Evolutionary conservation across 1,140 invertebrate genomes (phyloP).

Genomic region (Triops longicaudatus): DNA sequence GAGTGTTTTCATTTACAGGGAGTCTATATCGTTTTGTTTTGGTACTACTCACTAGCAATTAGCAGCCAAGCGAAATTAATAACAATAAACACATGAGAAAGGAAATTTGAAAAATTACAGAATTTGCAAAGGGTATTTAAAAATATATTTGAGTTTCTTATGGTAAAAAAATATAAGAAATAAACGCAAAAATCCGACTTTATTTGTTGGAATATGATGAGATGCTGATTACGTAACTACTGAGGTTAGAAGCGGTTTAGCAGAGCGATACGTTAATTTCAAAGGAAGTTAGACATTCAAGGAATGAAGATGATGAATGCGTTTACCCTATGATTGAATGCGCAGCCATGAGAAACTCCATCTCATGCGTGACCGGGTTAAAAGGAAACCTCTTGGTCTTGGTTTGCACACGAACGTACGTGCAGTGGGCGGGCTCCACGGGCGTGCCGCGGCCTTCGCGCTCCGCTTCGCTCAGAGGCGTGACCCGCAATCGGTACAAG

Average conservation of each 20-base stretch:
- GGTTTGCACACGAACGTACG: conserved; percentile 74
- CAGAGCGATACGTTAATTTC: background rate
- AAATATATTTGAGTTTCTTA: no score
- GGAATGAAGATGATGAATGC: background rate
- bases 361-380: conserved; percentile 52
- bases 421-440: conserved; percentile 47
- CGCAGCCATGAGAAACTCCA: conserved; percentile 84
- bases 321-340: conserved; percentile 62
- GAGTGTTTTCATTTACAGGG: background rate
- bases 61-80: no score
- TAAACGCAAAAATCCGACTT: no score
- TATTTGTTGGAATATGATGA: no score
- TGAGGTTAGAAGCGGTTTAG: background rate
- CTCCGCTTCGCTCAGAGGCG: conserved; percentile 25
- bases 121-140: no score
- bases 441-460: conserved; percentile 3
- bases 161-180: no score
- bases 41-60: no score
- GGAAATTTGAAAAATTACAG: no score
- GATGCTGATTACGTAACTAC: no score
- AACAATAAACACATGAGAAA: no score
- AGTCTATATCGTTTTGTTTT: background rate
- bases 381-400: conserved; percentile 74
- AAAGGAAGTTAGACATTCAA: background rate
- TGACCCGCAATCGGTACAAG: conserved; percentile 66